Evolutionary conservation across 2,113 vertebrate species (phyloP).

Genomic region (Caracal caracal): DNA sequence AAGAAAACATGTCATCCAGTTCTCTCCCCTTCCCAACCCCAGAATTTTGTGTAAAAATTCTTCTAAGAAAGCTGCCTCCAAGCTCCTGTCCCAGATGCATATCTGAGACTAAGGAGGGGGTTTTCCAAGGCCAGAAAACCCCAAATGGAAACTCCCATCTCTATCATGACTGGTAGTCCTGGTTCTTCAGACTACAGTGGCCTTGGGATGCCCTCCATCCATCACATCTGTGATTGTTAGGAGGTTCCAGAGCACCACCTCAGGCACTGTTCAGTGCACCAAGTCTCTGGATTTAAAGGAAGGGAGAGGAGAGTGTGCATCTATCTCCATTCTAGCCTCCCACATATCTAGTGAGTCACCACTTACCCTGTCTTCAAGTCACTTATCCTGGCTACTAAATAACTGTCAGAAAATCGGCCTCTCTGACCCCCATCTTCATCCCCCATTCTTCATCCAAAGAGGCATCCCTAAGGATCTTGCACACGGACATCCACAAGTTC

Average conservation of each 20-base stretch:
- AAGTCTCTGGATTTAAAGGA: neutral
- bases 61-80: neutral
- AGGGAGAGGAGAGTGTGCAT: accelerated
- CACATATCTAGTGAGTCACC: neutral
- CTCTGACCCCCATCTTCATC: neutral
- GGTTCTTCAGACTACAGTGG: neutral
- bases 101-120: neutral
- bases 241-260: neutral
- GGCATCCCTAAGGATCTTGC: neutral
- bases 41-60: neutral
- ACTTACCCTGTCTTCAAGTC: neutral
- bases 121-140: neutral
- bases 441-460: neutral
- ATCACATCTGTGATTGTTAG: neutral
- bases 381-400: neutral
- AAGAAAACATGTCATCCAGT: neutral
- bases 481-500: too few species aligned
- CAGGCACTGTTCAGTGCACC: neutral
- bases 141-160: neutral
- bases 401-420: neutral
- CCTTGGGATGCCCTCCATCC: neutral
- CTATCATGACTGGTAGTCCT: neutral
- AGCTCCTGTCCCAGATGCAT: neutral
- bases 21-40: neutral
- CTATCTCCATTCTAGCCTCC: neutral